Evolutionary conservation across 1,140 invertebrate species (phyloP), one percentile per base, ranked within the genome.

Genomic region (Ceratoteleas bidentatus): DNA sequence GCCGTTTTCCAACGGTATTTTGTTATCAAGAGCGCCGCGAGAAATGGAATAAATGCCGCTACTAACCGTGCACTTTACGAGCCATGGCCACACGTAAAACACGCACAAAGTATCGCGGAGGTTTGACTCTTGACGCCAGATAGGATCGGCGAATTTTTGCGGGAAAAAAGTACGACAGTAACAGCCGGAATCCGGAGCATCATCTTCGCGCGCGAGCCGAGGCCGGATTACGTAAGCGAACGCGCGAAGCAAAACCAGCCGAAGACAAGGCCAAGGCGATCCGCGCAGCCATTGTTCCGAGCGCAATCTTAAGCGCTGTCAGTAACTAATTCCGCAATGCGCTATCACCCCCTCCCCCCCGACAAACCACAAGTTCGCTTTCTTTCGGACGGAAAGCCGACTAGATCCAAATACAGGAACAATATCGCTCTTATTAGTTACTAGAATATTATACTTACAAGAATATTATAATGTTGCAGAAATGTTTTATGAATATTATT

Each of bases 191-290:
- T 74, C 64, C 64, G 60, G 75, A 81, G 76, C 76, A 76, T 80
- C 85, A 76, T 85, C 81, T 82, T 84, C 82, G 62, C 78, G n/a
- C n/a, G n/a, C n/a, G n/a, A n/a, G 66, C 80, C 83, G 79, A 78
- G 77, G 74, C 64, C 56, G 75, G 77, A 84, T 87, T 88, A 88
- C 84, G 84, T 87, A n/a, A n/a, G n/a, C n/a, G n/a, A 88, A 87
- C 60, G 58, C 81, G 9, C 83, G 73, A 83, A 72, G 61, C 76
- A 70, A 61, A 70, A 54, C 56, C 56, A 10, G 69, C 68, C 66
- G 84, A 70, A 70, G 87, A 83, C 85, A 88, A 88, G 86, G 85
- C 85, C 85, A 88, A 86, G 87, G 85, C 85, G 80, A 61, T 52
- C 24, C 43, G 45, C 38, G 43, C n/a, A n/a, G 32, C 54, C 68